These are phyloP conservation scores for Apeira syringaria DNA, from an alignment of 2,888 invertebrate genomes.

Conservation along the genomic window DNA sequence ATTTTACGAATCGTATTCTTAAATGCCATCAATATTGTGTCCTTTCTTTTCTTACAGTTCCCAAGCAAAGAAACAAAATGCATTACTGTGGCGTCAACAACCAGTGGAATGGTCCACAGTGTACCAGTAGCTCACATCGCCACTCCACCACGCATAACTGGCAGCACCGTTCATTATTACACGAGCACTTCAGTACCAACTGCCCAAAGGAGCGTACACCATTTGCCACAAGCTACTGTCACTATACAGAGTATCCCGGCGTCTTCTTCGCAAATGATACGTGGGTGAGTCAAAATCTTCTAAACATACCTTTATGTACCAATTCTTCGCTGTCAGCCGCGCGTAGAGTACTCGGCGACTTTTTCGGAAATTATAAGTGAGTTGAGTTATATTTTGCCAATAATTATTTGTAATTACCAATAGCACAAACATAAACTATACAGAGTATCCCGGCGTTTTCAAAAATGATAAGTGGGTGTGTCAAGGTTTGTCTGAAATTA, in stretches of 20 bases:
- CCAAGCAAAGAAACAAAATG: constrained; percentile 66
- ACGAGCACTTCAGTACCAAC: constrained; percentile 42
- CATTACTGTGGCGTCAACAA: constrained; percentile 75
- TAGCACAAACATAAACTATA: too few species aligned
- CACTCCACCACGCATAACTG: constrained; percentile 58
- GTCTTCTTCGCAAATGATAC: constrained; percentile 66
- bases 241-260: constrained; percentile 73
- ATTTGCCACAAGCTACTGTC: constrained; percentile 66
- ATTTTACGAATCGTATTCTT: too few species aligned
- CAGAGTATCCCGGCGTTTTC: too few species aligned
- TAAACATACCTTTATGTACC: too few species aligned
- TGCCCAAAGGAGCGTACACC: constrained; percentile 56
- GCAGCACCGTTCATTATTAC: constrained; percentile 67
- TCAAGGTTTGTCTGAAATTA: too few species aligned
- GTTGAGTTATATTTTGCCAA: too few species aligned
- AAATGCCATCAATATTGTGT: too few species aligned
- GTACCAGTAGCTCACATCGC: constrained; percentile 73
- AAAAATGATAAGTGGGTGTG: too few species aligned
- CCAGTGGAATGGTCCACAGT: constrained; percentile 73
- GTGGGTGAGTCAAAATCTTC: constrained; percentile 53
- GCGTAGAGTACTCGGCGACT: too few species aligned
- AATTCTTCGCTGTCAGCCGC: too few species aligned
- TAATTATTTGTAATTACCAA: too few species aligned
- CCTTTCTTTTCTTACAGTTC: constrained; percentile 47
- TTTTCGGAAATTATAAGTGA: too few species aligned